A percentile compares a stretch with the other conserved stretches of the same genome.
phyloP scores from a whole-genome alignment of 2,888 invertebrate species.

The Gymnoscelis rufifasciata region DNA sequence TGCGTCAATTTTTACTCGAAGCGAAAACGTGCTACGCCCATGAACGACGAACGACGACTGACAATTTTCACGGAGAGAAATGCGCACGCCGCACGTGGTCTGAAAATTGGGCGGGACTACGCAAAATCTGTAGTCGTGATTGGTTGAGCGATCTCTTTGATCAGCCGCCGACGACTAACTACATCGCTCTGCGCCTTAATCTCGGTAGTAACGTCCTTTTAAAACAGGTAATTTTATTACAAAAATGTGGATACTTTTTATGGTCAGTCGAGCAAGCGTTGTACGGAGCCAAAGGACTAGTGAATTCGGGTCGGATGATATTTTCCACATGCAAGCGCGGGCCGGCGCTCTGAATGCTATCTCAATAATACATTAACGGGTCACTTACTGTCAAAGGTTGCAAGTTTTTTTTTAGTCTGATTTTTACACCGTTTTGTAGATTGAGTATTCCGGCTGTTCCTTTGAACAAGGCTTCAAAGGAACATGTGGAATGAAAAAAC shows the following conservation, averaged over 20 bases:
- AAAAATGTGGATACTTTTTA: constrained; percentile 72
- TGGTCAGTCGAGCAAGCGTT: constrained; percentile 62
- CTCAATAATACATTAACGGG: constrained; percentile 55
- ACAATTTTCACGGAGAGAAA: constrained; percentile 44
- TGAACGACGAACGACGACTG: constrained; percentile 54
- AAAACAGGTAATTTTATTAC: constrained; percentile 78
- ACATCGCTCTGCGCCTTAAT: constrained; percentile 75
- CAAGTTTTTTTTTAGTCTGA: constrained; percentile 43
- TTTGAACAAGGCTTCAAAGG: constrained; percentile 55
- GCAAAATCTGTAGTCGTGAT: constrained; percentile 42
- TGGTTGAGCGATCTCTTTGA: constrained; percentile 65
- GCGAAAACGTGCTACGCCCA: constrained; percentile 30
- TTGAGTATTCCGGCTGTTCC: constrained; percentile 39
- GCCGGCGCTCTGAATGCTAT: constrained; percentile 48
- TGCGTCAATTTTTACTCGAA: constrained; percentile 30
- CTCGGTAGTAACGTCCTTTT: constrained; percentile 77
- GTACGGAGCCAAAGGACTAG: constrained; percentile 44
- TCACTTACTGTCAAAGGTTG: constrained; percentile 62
- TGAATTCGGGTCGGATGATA: constrained; percentile 39
- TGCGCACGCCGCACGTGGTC: constrained; percentile 77
- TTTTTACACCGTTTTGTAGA: constrained; percentile 51
- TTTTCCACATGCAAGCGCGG: constrained; percentile 47
- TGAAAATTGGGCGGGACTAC: constrained; percentile 55
- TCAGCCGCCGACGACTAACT: constrained; percentile 74
- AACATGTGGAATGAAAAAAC: constrained; percentile 11